Evolutionary conservation across 2,888 invertebrate species (phyloP).

Genomic region (Cheilosia impressa): DNA sequence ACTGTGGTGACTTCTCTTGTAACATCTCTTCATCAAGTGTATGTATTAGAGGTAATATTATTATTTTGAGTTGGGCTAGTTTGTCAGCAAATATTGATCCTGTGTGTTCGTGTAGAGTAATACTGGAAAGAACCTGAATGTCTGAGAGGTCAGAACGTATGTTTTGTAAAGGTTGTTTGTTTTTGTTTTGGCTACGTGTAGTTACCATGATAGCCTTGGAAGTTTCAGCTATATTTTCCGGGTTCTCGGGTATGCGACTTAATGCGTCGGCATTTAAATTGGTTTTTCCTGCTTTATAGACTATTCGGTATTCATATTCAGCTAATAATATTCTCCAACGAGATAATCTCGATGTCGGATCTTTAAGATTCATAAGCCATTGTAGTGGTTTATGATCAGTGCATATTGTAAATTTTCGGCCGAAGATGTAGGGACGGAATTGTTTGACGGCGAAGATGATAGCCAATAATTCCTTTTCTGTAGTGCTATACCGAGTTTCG

Average conservation of each 20-base stretch:
- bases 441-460: constrained; percentile 72
- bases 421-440: constrained; percentile 78
- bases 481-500: constrained; percentile 68
- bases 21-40: background rate
- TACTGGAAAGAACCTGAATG: background rate
- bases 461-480: constrained; percentile 76
- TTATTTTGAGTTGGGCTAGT: constrained; percentile 8
- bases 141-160: background rate
- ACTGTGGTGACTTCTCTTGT: background rate
- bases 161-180: background rate
- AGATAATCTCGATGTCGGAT: constrained; percentile 54
- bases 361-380: constrained; percentile 76
- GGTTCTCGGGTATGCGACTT: constrained; percentile 11
- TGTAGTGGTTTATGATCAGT: constrained; percentile 78
- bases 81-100: background rate
- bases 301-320: constrained; percentile 77
- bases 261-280: constrained; percentile 78
- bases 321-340: constrained; percentile 77
- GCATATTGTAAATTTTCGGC: constrained; percentile 76
- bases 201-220: background rate
- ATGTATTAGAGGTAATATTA: constrained; percentile 4
- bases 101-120: background rate
- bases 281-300: constrained; percentile 75
- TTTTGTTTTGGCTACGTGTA: background rate
- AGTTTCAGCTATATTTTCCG: background rate